Evolutionary conservation across 2,797 vertebrate genomes (phyloP).

Genomic region (Moxostoma hubbsi): DNA sequence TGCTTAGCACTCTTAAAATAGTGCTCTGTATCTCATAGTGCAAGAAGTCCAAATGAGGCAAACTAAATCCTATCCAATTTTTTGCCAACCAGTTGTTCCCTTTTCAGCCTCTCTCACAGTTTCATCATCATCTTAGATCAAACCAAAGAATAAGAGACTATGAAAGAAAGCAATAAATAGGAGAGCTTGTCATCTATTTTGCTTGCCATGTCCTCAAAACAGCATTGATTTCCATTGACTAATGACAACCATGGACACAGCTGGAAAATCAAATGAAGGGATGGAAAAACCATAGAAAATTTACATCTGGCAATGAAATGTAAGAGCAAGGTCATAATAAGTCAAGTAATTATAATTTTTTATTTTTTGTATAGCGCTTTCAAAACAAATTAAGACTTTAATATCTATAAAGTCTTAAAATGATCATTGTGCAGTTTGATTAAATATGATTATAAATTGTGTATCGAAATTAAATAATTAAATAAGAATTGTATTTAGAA

Average conservation of each 20-base stretch:
- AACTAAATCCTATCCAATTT: not conserved
- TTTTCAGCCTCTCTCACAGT: not conserved
- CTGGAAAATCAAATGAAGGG: slow-evolving; percentile 9
- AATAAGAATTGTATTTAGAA: too few species aligned
- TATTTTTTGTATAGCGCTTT: too few species aligned
- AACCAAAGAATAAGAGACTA: slow-evolving; percentile 5
- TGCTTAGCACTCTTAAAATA: too few species aligned
- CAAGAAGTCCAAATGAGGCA: not conserved
- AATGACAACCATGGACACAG: slow-evolving; percentile 47
- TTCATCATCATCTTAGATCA: not conserved
- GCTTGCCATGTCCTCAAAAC: slow-evolving; percentile 45
- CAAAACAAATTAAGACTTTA: too few species aligned
- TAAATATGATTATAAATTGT: too few species aligned
- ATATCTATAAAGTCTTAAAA: too few species aligned
- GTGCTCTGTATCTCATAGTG: too few species aligned
- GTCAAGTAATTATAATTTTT: too few species aligned
- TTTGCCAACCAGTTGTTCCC: not conserved
- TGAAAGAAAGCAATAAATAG: slow-evolving; percentile 22
- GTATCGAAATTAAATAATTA: too few species aligned
- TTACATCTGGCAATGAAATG: slow-evolving; percentile 3
- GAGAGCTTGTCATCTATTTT: slow-evolving; percentile 14
- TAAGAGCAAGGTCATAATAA: slow-evolving; percentile 14
- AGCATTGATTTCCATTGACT: slow-evolving; percentile 63
- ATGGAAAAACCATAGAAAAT: slow-evolving; percentile 8
- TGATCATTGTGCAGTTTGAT: too few species aligned